Percentiles rank a stretch among this genome's conserved stretches.
Evolutionary conservation across 2,797 vertebrate genomes (phyloP).

Genomic region (Hippocampus kuda): DNA sequence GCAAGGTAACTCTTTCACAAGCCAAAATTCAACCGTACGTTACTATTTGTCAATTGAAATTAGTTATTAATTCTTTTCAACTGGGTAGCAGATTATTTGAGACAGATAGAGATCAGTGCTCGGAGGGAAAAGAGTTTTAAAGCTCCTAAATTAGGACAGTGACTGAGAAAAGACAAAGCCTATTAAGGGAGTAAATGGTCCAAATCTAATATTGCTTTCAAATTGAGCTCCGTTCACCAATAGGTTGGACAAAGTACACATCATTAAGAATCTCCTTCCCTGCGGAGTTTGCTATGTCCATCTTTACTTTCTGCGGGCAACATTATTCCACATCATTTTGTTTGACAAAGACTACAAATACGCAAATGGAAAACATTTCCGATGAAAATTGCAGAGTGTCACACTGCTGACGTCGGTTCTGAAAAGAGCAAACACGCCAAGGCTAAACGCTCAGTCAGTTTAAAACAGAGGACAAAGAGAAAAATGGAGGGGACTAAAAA

Average conservation of each 20-base stretch:
- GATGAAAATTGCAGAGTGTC: conserved; percentile 3
- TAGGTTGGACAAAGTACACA: neutral
- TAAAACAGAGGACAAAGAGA: conserved; percentile 6
- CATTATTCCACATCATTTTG: too few species aligned
- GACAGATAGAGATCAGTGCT: neutral
- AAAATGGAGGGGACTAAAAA: conserved; percentile 3
- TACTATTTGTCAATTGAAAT: neutral
- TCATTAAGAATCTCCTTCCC: neutral
- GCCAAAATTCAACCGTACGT: conserved; percentile 7
- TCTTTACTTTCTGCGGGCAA: neutral
- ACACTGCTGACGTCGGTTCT: conserved; percentile 16
- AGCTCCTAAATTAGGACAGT: conserved; percentile 1
- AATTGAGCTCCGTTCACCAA: conserved; percentile 2
- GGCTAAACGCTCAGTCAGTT: conserved; percentile 7
- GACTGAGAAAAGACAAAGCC: neutral
- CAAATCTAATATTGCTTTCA: conserved; percentile 6
- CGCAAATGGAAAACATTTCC: neutral
- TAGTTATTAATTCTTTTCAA: neutral
- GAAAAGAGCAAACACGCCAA: conserved; percentile 12
- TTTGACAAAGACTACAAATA: neutral
- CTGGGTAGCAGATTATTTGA: neutral
- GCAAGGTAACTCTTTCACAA: neutral
- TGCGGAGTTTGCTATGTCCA: neutral
- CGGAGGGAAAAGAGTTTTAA: neutral
- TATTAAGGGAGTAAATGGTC: conserved; percentile 5